These are phyloP conservation scores for Apodemus sylvaticus DNA, from an alignment of 2,113 vertebrate genomes.

Conservation along the genomic window DNA sequence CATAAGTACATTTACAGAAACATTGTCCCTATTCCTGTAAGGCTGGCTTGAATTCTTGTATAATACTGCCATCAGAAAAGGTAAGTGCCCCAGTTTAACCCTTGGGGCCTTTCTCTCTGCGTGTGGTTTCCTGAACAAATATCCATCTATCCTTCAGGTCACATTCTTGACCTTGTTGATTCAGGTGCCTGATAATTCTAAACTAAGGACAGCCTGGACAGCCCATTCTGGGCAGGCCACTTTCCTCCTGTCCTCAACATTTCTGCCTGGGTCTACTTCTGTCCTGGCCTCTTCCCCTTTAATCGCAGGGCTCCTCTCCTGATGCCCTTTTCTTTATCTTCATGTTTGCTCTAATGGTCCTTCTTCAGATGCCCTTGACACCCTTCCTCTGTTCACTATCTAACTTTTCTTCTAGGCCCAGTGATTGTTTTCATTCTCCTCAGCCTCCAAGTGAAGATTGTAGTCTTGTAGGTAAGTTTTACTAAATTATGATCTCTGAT, in stretches of 20 bases:
- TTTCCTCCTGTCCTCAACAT: background rate
- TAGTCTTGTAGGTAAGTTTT: slow-evolving; percentile 40
- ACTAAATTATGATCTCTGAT: background rate
- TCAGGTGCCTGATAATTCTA: slow-evolving; percentile 66
- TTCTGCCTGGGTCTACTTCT: background rate
- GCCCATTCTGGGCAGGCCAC: background rate
- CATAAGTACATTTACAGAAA: background rate
- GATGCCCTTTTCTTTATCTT: slow-evolving; percentile 10
- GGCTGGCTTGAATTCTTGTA: background rate
- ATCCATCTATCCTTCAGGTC: background rate
- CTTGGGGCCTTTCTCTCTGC: slow-evolving; percentile 12
- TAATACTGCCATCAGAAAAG: slow-evolving; percentile 41
- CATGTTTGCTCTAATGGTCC: background rate
- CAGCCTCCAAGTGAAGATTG: slow-evolving; percentile 48
- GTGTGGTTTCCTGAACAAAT: slow-evolving; percentile 63
- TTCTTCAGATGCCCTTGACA: background rate
- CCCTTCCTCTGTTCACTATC: slow-evolving; percentile 12
- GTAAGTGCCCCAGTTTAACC: slow-evolving; percentile 44
- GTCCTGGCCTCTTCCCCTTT: background rate
- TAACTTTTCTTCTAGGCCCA: slow-evolving; percentile 28
- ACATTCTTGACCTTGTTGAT: slow-evolving; percentile 77
- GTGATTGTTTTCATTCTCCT: slow-evolving; percentile 55
- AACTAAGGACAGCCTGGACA: background rate
- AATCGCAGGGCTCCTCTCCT: background rate
- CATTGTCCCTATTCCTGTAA: background rate